Evolutionary conservation across 2,797 vertebrate genomes (phyloP), one percentile per base, ranked within the genome.

Genomic region (Tamandua tetradactyla): DNA sequence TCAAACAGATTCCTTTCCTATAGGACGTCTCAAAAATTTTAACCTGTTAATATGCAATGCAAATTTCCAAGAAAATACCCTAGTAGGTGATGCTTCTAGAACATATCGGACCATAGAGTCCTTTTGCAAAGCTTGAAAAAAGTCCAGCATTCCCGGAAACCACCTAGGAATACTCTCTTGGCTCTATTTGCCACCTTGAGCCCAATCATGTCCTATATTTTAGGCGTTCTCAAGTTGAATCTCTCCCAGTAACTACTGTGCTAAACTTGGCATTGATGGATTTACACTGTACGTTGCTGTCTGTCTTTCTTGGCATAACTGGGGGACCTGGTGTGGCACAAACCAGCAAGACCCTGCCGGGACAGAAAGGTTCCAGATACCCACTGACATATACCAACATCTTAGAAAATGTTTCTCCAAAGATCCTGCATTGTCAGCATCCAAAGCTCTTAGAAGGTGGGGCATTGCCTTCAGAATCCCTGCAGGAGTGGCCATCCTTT

Each of bases 101-200:
- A 71, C 13, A 13, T 13, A 47, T 47, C 47, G 10, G 47, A 47
- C 47, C 40, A 49, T 23, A 79, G n/a, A n/a, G 49, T 14, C 25
- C 52, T 44, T 42, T 11, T 22, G 27, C 22, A 15, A 55, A 71
- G 68, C 72, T n/a, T 9, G 7, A 0, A 7, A 8, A 27, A 27
- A 0, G 15, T 30, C 75, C 37, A 20, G 52, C 2, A 3, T n/a
- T 42, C 64, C 13, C 2, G 1, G 7, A n/a, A 47, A 20, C 0
- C 15, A 0, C n/a, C 40, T 3, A 15, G 22, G 52, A 35, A 20
- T 27, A 15, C 27, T 5, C 49, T 27, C 25, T 42, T 13, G 0
- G 3, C 15, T 42, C n/a, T n/a, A 8, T 32, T 13, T 9, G 32
- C 9, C 18, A 40, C 20, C 32, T 13, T 22, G 23, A 42, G 30